Evolutionary conservation across 2,888 invertebrate species (phyloP).

Genomic region (Mythimna lalbum): DNA sequence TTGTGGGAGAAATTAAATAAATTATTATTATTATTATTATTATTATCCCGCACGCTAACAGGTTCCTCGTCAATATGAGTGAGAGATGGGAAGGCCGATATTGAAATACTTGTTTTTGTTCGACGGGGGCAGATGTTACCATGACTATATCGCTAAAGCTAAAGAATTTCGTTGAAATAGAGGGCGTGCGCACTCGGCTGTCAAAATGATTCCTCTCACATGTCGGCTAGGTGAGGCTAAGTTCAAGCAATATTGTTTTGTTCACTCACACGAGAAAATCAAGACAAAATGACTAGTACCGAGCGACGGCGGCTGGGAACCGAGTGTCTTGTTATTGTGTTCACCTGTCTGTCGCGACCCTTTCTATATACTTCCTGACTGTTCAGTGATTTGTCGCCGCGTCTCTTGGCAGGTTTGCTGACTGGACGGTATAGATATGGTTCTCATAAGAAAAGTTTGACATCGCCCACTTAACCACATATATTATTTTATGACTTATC

Average conservation of each 20-base stretch:
- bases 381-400: not conserved
- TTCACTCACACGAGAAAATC: slow-evolving; percentile 62
- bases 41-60: slow-evolving; percentile 66
- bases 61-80: slow-evolving; percentile 50
- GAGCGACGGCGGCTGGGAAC: slow-evolving; percentile 31
- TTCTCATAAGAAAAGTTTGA: not conserved
- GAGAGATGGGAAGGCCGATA: slow-evolving; percentile 23
- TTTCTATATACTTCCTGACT: not conserved
- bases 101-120: slow-evolving; percentile 51
- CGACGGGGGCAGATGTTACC: slow-evolving; percentile 63
- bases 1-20: no score
- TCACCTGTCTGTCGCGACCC: slow-evolving; percentile 7
- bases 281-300: slow-evolving; percentile 56
- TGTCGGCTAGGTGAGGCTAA: slow-evolving; percentile 63
- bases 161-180: slow-evolving; percentile 47
- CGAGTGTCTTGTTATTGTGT: slow-evolving; percentile 46
- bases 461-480: not conserved
- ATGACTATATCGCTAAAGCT: slow-evolving; percentile 46
- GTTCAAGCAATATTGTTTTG: slow-evolving; percentile 67
- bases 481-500: no score
- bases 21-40: no score
- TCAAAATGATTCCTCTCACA: slow-evolving; percentile 69
- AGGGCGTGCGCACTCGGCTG: slow-evolving; percentile 68
- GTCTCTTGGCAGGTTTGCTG: not conserved
- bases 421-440: not conserved